phyloP scores from a whole-genome alignment of 2,888 invertebrate species.

The Hypomecis atomaria region DNA sequence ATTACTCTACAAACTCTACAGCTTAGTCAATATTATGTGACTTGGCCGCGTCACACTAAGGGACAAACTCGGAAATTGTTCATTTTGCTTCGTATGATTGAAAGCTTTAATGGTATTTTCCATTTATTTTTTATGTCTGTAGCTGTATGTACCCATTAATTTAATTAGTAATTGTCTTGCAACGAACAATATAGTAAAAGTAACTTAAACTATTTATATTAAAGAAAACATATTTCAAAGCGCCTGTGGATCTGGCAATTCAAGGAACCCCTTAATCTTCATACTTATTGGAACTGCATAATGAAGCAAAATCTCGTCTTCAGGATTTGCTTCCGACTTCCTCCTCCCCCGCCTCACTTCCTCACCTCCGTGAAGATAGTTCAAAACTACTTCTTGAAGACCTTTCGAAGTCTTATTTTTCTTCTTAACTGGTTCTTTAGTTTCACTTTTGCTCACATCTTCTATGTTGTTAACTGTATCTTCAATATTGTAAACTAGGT shows the following conservation, averaged over 20 bases:
- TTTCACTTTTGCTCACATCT: background rate
- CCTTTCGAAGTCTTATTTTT: background rate
- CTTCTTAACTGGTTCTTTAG: background rate
- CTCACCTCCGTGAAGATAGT: background rate
- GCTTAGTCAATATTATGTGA: too few species aligned
- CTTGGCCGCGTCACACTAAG: too few species aligned
- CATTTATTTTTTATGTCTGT: background rate
- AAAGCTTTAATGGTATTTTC: too few species aligned
- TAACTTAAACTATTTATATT: too few species aligned
- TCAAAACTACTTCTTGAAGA: background rate
- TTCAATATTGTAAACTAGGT: too few species aligned
- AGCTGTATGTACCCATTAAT: background rate
- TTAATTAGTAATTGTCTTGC: background rate
- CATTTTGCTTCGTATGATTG: too few species aligned
- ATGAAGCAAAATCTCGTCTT: constrained; percentile 2
- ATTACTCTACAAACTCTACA: too few species aligned
- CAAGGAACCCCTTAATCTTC: constrained; percentile 8
- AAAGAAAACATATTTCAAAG: too few species aligned
- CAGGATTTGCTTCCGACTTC: background rate
- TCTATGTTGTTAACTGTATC: too few species aligned
- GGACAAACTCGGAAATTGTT: too few species aligned
- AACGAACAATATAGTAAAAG: too few species aligned
- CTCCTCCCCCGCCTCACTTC: background rate
- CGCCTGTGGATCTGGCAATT: background rate
- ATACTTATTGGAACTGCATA: constrained; percentile 12